Percentiles rank a stretch among this genome's conserved stretches.
Conservation (phyloP, 2,888 invertebrate species). For the Bedellia somnulentella region DNA sequence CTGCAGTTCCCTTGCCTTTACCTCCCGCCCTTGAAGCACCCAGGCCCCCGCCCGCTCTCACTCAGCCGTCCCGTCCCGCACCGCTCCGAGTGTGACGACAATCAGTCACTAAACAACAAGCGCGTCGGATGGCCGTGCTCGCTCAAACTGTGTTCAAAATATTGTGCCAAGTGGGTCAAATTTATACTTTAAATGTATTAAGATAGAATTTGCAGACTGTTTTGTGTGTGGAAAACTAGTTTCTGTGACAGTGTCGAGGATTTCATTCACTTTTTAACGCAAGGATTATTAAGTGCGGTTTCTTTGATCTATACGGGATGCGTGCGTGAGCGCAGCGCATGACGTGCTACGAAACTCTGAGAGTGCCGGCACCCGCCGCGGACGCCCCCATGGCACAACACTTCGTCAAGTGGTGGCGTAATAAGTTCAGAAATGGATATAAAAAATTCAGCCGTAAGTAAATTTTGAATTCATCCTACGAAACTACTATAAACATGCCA, state of each 20-base stretch:
- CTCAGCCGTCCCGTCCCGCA: conserved; percentile 8
- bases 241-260: conserved; percentile 34
- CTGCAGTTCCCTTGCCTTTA: conserved; percentile 2
- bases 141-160: conserved; percentile 15
- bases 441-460: conserved; percentile 72
- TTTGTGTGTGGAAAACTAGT: too few relatives aligned
- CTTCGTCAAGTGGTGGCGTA: conserved; percentile 77
- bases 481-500: too few relatives aligned
- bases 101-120: conserved; percentile 47
- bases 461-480: too few relatives aligned
- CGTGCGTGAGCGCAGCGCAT: conserved; percentile 62
- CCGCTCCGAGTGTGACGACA: conserved; percentile 15
- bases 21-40: conserved; percentile 5
- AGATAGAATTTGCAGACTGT: too few relatives aligned
- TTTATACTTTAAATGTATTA: too few relatives aligned
- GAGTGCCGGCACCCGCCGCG: conserved; percentile 58
- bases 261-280: conserved; percentile 12
- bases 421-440: conserved; percentile 74
- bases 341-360: conserved; percentile 63
- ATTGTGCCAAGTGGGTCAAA: conserved; percentile 52
- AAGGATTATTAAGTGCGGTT: conserved; percentile 25
- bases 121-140: conserved; percentile 28
- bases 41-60: conserved; percentile 22
- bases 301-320: conserved; percentile 57
- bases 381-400: conserved; percentile 72